phyloP scores from a whole-genome alignment of 2,888 invertebrate species.

The Pimpla rufipes region DNA sequence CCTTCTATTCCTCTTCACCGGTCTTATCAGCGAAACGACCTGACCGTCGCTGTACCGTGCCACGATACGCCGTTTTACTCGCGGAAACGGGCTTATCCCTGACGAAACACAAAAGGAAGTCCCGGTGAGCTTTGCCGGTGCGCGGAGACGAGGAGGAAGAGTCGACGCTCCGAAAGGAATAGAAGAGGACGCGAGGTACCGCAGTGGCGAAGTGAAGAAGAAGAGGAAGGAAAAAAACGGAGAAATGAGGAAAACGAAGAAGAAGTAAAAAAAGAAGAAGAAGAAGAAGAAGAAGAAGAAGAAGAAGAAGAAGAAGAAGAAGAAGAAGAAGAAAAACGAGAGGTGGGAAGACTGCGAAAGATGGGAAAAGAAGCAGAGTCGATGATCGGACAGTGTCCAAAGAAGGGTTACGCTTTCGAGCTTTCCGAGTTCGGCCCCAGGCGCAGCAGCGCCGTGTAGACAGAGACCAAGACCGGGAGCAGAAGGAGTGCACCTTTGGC shows the following conservation, averaged over 20 bases:
- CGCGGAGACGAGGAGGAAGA: slow-evolving; percentile 20
- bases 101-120: slow-evolving; percentile 68
- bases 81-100: slow-evolving; percentile 68
- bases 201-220: background rate
- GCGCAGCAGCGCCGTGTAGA: slow-evolving; percentile 32
- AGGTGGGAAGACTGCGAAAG: background rate
- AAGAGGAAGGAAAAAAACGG: background rate
- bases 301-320: slow-evolving; percentile 43
- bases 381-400: slow-evolving; percentile 28
- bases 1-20: slow-evolving; percentile 38
- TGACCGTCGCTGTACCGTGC: slow-evolving; percentile 45
- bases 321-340: background rate
- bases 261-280: background rate
- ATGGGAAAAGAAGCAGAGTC: slow-evolving; percentile 15
- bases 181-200: background rate
- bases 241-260: background rate
- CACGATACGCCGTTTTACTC: slow-evolving; percentile 67
- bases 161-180: background rate
- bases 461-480: slow-evolving; percentile 29
- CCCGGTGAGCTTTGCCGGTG: slow-evolving; percentile 29
- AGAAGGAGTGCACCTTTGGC: slow-evolving; percentile 45
- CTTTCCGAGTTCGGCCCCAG: slow-evolving; percentile 51
- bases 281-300: slow-evolving; percentile 2
- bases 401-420: slow-evolving; percentile 43
- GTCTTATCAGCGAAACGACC: slow-evolving; percentile 63